Percentiles rank a stretch among this genome's conserved stretches.
phyloP scores from a whole-genome alignment of 2,113 vertebrate species.

The Psephotus haematonotus region DNA sequence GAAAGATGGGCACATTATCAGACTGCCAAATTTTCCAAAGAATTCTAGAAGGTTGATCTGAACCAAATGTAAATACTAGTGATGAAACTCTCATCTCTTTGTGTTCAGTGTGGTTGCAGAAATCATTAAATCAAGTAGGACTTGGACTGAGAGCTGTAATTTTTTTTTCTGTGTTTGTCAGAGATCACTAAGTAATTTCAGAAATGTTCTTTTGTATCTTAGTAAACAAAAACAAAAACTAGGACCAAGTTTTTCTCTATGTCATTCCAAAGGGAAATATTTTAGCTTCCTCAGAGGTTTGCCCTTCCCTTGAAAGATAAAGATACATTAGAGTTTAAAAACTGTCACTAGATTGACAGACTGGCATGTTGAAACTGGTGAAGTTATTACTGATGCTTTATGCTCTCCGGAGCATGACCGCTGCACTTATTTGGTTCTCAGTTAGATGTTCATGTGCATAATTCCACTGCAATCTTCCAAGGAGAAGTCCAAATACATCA shows the following conservation, averaged over 20 bases:
- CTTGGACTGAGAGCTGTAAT: slow-evolving; percentile 49
- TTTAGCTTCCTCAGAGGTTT: background rate
- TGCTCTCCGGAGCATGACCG: slow-evolving; percentile 44
- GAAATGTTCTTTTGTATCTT: background rate
- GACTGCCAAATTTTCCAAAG: slow-evolving; percentile 19
- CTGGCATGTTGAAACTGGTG: background rate
- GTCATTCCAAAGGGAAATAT: slow-evolving; percentile 2
- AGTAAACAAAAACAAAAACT: slow-evolving; percentile 33
- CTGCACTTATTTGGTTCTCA: slow-evolving; percentile 30
- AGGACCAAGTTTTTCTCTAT: background rate
- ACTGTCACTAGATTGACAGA: background rate
- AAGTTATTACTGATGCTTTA: slow-evolving; percentile 39
- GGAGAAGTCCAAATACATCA: background rate
- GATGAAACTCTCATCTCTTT: background rate
- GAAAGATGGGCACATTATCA: slow-evolving; percentile 29
- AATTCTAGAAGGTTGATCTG: background rate
- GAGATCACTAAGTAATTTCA: slow-evolving; percentile 1
- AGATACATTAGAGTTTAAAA: background rate
- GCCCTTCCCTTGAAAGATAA: background rate
- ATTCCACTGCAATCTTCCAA: slow-evolving; percentile 2
- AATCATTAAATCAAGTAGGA: background rate
- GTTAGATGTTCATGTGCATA: background rate
- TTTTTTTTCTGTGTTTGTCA: slow-evolving; percentile 14
- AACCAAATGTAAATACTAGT: slow-evolving; percentile 44
- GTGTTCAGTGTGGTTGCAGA: background rate